Evolutionary conservation across 2,113 vertebrate genomes (phyloP).

Genomic region (Camarhynchus parvulus): DNA sequence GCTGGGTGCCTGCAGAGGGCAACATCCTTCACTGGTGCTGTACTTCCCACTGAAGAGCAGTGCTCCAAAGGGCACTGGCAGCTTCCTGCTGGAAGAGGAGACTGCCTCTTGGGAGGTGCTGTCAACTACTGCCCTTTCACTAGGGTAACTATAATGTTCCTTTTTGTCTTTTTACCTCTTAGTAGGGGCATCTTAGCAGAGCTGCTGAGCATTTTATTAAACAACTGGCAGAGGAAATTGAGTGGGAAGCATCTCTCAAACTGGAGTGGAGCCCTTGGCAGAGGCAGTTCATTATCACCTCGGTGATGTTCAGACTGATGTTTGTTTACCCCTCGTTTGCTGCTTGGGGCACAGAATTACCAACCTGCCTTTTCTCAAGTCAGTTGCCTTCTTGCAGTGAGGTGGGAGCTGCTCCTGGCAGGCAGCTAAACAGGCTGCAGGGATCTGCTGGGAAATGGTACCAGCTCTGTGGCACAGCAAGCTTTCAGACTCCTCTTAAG

Average conservation of each 20-base stretch:
- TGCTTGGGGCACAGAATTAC: not conserved
- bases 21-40: slow-evolving; percentile 44
- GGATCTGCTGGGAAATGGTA: not conserved
- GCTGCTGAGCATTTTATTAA: slow-evolving; percentile 13
- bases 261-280: not conserved
- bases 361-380: slow-evolving; percentile 49
- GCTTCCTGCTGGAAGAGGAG: slow-evolving; percentile 37
- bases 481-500: not conserved
- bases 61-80: slow-evolving; percentile 32
- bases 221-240: not conserved
- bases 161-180: slow-evolving; percentile 49
- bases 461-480: slow-evolving; percentile 8
- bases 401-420: slow-evolving; percentile 32
- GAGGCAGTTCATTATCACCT: slow-evolving; percentile 10
- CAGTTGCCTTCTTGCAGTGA: slow-evolving; percentile 51
- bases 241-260: not conserved
- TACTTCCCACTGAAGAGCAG: slow-evolving; percentile 46
- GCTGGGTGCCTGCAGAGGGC: slow-evolving; percentile 34
- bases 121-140: not conserved
- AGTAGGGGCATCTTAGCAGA: not conserved
- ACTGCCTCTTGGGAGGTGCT: not conserved
- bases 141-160: not conserved
- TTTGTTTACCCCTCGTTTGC: not conserved
- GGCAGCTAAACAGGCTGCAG: not conserved
- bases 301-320: not conserved